phyloP scores from a whole-genome alignment of 1,140 invertebrate genomes.

The Pogonomyrmex californicus region DNA sequence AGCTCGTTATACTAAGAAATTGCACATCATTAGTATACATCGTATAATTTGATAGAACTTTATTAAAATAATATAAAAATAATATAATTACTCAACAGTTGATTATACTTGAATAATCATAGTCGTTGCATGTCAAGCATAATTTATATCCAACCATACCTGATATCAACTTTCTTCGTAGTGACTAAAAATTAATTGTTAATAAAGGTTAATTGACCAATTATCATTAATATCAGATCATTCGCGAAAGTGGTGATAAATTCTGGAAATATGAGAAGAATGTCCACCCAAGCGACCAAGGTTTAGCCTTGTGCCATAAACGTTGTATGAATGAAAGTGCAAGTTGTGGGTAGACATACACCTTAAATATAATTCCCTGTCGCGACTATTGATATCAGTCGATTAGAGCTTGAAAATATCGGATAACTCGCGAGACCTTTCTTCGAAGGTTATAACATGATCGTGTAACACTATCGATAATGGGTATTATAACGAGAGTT shows the following conservation, averaged over 20 bases:
- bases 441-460: neutral
- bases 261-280: conserved; percentile 56
- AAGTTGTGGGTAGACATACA: conserved; percentile 58
- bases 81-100: neutral
- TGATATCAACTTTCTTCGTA: neutral
- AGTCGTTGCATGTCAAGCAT: neutral
- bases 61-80: conserved; percentile 31
- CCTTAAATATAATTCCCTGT: conserved; percentile 34
- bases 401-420: conserved; percentile 47
- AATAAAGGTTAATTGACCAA: conserved; percentile 19
- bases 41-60: neutral
- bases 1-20: neutral
- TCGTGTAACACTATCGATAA: neutral
- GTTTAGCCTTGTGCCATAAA: conserved; percentile 64
- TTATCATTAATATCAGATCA: neutral
- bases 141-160: neutral
- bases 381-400: conserved; percentile 19
- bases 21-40: neutral
- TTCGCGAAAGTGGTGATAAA: conserved; percentile 22
- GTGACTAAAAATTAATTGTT: neutral
- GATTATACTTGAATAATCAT: neutral
- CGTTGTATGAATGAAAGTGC: conserved; percentile 61
- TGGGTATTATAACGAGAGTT: neutral
- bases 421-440: conserved; percentile 16
- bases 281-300: conserved; percentile 29